Evolutionary conservation across 2,888 invertebrate species (phyloP), one percentile per base, ranked within the genome.

Genomic region (Troilus luridus): DNA sequence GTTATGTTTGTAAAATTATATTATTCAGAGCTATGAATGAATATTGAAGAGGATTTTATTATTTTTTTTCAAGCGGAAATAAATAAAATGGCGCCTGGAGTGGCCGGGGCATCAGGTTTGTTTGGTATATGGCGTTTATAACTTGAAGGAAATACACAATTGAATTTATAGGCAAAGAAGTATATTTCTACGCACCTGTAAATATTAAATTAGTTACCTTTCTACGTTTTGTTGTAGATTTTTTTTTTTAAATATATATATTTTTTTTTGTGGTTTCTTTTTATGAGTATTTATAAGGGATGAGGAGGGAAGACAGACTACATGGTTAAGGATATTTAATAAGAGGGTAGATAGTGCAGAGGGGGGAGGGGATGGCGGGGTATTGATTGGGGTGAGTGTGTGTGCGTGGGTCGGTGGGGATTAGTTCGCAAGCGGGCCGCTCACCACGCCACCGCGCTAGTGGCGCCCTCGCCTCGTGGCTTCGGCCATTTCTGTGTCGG

Each of bases 401-500:
- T 56, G 90, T 41, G 90, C 85, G 90, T 85, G 90, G 90, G 90
- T 58, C 90, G 64, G 90, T 60, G 88, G 27, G 54, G 17, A 24
- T n/a, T 90, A 89, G 64, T 89, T 89, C 91, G 58, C 56, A 12
- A 27, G 81, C 21, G 24, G 62, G 19, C 89, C 91, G 88, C 89
- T 67, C 89, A 58, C 27, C 91, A 92, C 92, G 92, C 92, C 91
- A 88, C 91, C 58, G 89, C 91, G 92, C 92, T 90, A 92, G 92
- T 90, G 89, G 85, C 56, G 85, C 91, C 60, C 88, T 77, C 41
- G 60, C 91, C 91, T 88, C 77, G 88, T 81, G 72, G 88, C 88
- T 89, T 91, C 92, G 92, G 92, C 92, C 92, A 92, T 92, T 92
- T 92, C 91, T 89, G 77, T 90, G 85, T 85, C 72, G 89, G 90